Conservation (phyloP, 2,888 invertebrate species). For the Nowickia ferox region DNA sequence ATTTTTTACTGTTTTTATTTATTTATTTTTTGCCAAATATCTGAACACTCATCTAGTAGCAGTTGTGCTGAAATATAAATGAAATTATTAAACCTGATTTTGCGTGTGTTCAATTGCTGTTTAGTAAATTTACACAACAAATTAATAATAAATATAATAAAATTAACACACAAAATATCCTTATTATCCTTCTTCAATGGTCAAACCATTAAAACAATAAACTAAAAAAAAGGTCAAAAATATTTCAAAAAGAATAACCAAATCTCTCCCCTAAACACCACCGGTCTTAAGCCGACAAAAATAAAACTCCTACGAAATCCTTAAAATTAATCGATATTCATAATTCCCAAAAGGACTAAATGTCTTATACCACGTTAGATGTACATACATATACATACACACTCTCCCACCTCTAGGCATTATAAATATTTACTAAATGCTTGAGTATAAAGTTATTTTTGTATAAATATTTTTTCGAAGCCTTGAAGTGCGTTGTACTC, state of each 20-base stretch:
- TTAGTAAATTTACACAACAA: conserved; percentile 25
- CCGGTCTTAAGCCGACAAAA: not conserved
- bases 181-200: conserved; percentile 41
- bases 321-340: conserved; percentile 54
- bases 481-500: not conserved
- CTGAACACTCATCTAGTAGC: not conserved
- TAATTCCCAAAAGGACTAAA: conserved; percentile 32
- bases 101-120: not conserved
- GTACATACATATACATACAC: not conserved
- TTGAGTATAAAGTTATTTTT: conserved; percentile 50
- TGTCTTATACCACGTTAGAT: not conserved
- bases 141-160: conserved; percentile 47
- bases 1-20: too few species aligned
- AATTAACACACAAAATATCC: conserved; percentile 46
- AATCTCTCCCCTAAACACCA: not conserved
- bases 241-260: conserved; percentile 20
- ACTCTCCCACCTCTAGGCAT: not conserved
- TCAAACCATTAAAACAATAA: not conserved
- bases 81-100: conserved; percentile 18
- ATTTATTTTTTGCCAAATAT: not conserved
- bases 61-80: conserved; percentile 9
- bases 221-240: conserved; percentile 36
- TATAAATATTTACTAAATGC: conserved; percentile 20
- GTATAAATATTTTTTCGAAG: conserved; percentile 2
- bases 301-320: not conserved